Evolutionary conservation across 2,113 vertebrate genomes (phyloP), one percentile per base, ranked within the genome.

Genomic region (Nettapus auritus): DNA sequence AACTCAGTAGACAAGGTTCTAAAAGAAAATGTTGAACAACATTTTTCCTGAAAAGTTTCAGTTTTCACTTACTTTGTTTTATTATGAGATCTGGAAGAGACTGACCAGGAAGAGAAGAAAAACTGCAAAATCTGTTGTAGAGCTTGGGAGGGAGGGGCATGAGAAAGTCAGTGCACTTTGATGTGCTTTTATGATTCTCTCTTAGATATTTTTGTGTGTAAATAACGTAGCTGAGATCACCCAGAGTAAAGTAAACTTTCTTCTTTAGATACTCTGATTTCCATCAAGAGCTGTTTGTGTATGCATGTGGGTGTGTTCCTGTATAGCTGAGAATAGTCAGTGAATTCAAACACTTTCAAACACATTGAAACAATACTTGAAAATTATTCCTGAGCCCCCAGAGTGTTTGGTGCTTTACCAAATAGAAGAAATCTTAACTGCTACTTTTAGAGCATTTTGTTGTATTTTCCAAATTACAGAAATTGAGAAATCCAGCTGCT

Each of bases 191-290:
- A 93, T 90, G 77, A 67, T 73, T 95, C 90, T 4, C 46, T 92
- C 66, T 90, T 84, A 90, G 86, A 95, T 62, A 92, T 68, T 94
- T 95, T 84, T 91, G 82, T 91, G 53, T 90, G 85, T 96, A 96
- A 96, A 95, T 96, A 96, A 88, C 84, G 82, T 86, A 90, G 82
- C 79, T 93, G 88, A 91, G 85, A 92, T 97, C 82, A 88, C 42
- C 48, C 82, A 75, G 79, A 91, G 64, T 83, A 93, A 96, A 96
- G 73, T 88, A 96, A 96, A 94, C 63, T 28, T 93, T 42, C 82
- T 82, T 19, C 46, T 91, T 96, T 73, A 90, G 76, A 91, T 94
- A 42, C 53, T 89, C 77, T 88, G 73, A 93, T 93, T 94, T 93
- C 40, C 64, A 94, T 86, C 80, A 93, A 84, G 68, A 82, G 28